These are phyloP conservation scores for Antigone vipio DNA, from an alignment of 2,113 vertebrate species.

Conservation along the genomic window DNA sequence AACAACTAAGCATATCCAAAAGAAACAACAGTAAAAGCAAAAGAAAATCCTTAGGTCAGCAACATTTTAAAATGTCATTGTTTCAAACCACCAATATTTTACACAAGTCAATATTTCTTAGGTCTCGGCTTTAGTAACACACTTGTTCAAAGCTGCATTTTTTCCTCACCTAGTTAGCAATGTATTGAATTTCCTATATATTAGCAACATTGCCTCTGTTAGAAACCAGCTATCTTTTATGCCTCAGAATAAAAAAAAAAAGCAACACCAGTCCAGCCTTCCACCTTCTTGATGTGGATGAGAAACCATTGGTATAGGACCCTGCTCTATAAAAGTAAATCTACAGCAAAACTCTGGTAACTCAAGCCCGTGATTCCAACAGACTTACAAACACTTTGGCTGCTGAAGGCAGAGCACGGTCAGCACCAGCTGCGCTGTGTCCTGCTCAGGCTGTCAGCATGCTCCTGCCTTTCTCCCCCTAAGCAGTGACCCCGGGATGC, in stretches of 20 bases:
- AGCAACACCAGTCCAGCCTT: background rate
- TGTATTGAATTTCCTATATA: background rate
- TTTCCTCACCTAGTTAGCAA: background rate
- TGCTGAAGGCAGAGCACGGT: background rate
- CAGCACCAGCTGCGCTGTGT: background rate
- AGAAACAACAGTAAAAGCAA: slow-evolving; percentile 68
- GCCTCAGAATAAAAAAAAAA: background rate
- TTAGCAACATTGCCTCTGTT: background rate
- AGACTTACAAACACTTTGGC: background rate
- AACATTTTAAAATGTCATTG: slow-evolving; percentile 42
- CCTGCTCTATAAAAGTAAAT: background rate
- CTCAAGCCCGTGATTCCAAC: background rate
- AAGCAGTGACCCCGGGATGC: background rate
- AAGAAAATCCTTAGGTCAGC: slow-evolving; percentile 69
- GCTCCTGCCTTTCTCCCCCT: background rate
- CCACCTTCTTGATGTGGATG: background rate
- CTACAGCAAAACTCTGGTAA: background rate
- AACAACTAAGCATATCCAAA: slow-evolving; percentile 64
- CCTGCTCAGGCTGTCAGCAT: accelerated
- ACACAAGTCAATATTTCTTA: slow-evolving; percentile 23
- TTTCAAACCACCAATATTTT: slow-evolving; percentile 61
- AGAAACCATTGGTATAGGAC: background rate
- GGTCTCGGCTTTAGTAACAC: background rate
- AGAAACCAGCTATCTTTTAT: background rate
- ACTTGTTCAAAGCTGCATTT: background rate